Evolutionary conservation across 2,113 vertebrate species (phyloP).

Genomic region (Indicator indicator): DNA sequence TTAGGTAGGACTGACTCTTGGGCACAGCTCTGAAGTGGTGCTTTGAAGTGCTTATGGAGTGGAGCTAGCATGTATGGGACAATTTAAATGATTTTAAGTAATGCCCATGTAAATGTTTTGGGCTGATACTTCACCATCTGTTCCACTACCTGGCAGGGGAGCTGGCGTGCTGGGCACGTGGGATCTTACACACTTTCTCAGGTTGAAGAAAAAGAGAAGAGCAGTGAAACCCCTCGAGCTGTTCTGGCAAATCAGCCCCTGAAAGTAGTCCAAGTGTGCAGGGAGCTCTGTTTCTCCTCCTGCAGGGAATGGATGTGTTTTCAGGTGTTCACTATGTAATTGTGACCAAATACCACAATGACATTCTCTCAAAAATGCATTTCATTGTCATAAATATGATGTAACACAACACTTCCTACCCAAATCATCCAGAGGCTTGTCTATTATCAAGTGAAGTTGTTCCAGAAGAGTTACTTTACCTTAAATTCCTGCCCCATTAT

Average conservation of each 20-base stretch:
- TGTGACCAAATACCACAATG: conserved; percentile 30
- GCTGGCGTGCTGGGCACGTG: fast-evolving
- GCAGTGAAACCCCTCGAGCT: neutral
- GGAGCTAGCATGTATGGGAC: neutral
- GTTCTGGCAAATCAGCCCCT: neutral
- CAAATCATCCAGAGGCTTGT: neutral
- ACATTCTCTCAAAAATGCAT: conserved; percentile 37
- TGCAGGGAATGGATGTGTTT: conserved; percentile 32
- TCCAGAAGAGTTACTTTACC: conserved; percentile 19
- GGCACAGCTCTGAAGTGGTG: neutral
- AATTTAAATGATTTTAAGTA: neutral
- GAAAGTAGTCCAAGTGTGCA: neutral
- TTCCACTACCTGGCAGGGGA: neutral
- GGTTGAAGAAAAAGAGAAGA: neutral
- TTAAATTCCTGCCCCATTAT: neutral
- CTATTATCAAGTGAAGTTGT: neutral
- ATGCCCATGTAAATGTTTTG: fast-evolving
- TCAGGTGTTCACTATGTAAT: neutral
- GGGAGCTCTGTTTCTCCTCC: neutral
- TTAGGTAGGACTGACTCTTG: neutral
- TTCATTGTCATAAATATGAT: conserved; percentile 36
- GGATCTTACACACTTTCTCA: neutral
- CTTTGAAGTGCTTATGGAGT: neutral
- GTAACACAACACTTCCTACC: neutral
- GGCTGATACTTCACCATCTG: neutral